Evolutionary conservation across 1,140 invertebrate species (phyloP), one percentile per base, ranked within the genome.

Genomic region (Drosophila ambigua): DNA sequence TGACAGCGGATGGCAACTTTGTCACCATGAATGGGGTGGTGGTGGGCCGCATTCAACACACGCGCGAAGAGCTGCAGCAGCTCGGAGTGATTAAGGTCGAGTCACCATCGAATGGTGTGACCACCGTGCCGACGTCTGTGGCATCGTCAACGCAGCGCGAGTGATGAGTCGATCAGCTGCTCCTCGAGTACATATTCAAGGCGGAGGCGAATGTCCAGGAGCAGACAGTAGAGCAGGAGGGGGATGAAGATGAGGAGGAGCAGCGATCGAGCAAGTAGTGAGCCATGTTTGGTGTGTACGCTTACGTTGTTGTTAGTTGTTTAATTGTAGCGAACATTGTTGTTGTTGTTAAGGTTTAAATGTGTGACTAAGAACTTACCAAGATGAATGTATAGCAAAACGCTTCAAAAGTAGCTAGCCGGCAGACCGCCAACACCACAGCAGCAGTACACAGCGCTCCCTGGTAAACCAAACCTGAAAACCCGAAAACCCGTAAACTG

Each of bases 1-100:
- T 91, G 0, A 91, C 90, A 4, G 85, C 90, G 51, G 90, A 91
- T 57, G 90, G 90, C 5, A 91, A 81, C 59, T 88, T 91, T 62
- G 90, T 91, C 26, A 91, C 90, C 50, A 91, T 91, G 90, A 90
- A 90, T 58, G 90, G 90, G 23, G 90, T 91, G 45, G 90, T 91
- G 13, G 85, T 91, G 20, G 90, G 90, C 23, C 85, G 90, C 11
- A 84, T 91, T 52, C 83, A 87, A 26, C 90, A 91, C 77, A 67
- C 90, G 9, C 67, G 78, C 46, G 88, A 90, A 50, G 82, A 90
- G n/a, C 60, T 90, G 46, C 90, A 91, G 24, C 90, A 91, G 48
- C 66, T 91, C 39, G 90, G 90, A 31, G 89, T 91, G 35, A 91
- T 91, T 9, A 91, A 91, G 52, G 79, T 91, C 54, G 90, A 91